phyloP scores from a whole-genome alignment of 1,140 invertebrate species.

The Lordiphosa collinella region DNA sequence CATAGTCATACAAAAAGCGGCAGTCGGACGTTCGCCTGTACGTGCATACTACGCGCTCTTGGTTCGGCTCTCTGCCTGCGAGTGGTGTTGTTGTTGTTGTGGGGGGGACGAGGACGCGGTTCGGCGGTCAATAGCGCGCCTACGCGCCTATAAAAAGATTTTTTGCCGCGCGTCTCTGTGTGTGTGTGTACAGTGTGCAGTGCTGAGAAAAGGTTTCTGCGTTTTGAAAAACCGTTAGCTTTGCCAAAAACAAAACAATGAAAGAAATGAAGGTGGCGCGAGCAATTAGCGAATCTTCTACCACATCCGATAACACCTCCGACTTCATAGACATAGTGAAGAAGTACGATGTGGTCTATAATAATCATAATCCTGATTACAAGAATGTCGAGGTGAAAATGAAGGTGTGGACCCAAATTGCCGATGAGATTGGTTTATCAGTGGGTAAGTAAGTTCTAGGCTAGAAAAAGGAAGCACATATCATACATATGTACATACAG shows the following conservation, averaged over 20 bases:
- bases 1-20: constrained; percentile 64
- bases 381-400: constrained; percentile 77
- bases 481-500: not conserved
- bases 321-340: constrained; percentile 78
- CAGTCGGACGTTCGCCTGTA: constrained; percentile 39
- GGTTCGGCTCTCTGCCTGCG: constrained; percentile 29
- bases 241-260: constrained; percentile 35
- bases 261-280: constrained; percentile 70
- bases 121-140: constrained; percentile 27
- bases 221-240: constrained; percentile 21
- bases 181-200: not conserved
- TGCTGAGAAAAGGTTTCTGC: not conserved
- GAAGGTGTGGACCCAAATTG: constrained; percentile 75
- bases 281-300: constrained; percentile 73
- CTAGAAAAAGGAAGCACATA: constrained; percentile 12
- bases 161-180: constrained; percentile 13
- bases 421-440: constrained; percentile 77
- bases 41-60: constrained; percentile 15
- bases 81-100: constrained; percentile 21
- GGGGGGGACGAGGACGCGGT: constrained; percentile 9
- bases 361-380: constrained; percentile 78
- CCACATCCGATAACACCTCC: constrained; percentile 76
- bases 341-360: constrained; percentile 76
- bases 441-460: constrained; percentile 55
- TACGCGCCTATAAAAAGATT: constrained; percentile 49